phyloP scores from a whole-genome alignment of 2,888 invertebrate genomes.

The Apodemia duryi region DNA sequence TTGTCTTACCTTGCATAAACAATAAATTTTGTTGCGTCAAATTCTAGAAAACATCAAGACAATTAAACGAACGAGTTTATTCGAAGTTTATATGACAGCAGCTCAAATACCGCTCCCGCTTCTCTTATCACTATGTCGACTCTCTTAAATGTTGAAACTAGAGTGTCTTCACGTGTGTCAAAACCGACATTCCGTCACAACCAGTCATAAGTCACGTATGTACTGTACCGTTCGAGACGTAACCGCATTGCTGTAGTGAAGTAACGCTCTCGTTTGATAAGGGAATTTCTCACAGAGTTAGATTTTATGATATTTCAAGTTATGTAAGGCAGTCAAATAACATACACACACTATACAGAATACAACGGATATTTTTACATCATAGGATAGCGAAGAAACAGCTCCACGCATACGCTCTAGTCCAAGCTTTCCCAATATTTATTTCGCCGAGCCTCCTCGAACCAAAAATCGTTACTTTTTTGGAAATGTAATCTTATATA shows the following conservation, averaged over 20 bases:
- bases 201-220: constrained; percentile 55
- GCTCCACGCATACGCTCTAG: too few species aligned
- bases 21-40: too few species aligned
- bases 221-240: constrained; percentile 11
- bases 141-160: constrained; percentile 7
- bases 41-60: too few species aligned
- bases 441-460: too few species aligned
- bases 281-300: constrained; percentile 5
- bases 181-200: constrained; percentile 59
- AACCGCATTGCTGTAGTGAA: constrained; percentile 11
- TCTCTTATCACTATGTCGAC: not conserved
- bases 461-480: too few species aligned
- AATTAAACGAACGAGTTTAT: too few species aligned
- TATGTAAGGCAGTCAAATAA: not conserved
- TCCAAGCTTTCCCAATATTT: too few species aligned
- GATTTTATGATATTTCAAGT: constrained; percentile 3
- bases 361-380: too few species aligned
- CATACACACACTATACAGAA: not conserved
- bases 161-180: constrained; percentile 36
- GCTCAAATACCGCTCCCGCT: not conserved
- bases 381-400: too few species aligned
- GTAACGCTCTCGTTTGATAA: constrained; percentile 11
- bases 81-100: not conserved
- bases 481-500: too few species aligned
- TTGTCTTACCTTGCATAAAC: too few species aligned